A percentile compares a stretch with the other conserved stretches of the same genome.
phyloP scores from a whole-genome alignment of 2,888 invertebrate species.

The Aromia moschata region DNA sequence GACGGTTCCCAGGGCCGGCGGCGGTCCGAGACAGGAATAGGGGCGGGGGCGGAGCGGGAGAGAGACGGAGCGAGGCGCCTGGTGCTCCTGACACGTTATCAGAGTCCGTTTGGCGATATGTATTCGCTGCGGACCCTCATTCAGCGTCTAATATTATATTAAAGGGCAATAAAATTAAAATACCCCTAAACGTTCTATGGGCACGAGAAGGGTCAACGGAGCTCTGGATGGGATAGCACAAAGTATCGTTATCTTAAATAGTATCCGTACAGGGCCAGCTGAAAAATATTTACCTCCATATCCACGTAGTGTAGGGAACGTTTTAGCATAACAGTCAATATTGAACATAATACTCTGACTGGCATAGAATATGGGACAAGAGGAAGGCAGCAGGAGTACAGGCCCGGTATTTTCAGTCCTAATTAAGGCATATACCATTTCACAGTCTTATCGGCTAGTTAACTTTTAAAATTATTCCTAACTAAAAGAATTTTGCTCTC shows the following conservation, averaged over 20 bases:
- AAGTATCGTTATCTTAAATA: neutral
- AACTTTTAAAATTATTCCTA: too few species aligned
- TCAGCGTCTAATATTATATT: slow-evolving; percentile 1
- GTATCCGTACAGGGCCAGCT: too few species aligned
- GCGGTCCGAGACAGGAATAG: slow-evolving; percentile 30
- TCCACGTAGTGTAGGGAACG: too few species aligned
- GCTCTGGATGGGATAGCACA: neutral
- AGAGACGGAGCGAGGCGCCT: slow-evolving; percentile 21
- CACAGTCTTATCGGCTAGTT: too few species aligned
- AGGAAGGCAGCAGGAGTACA: too few species aligned
- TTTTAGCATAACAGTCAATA: too few species aligned
- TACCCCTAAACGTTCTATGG: neutral
- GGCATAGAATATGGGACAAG: too few species aligned
- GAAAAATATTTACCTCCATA: too few species aligned
- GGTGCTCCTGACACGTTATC: slow-evolving; percentile 40
- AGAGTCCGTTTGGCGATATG: slow-evolving; percentile 37
- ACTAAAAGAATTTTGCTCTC: too few species aligned
- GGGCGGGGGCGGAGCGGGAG: slow-evolving; percentile 8
- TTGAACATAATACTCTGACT: too few species aligned
- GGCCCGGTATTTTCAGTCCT: too few species aligned
- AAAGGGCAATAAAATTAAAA: slow-evolving; percentile 1
- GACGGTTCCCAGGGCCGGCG: slow-evolving; percentile 34
- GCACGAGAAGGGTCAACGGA: neutral
- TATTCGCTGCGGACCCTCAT: slow-evolving; percentile 14
- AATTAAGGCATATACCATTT: too few species aligned